Evolutionary conservation across 2,888 invertebrate species (phyloP).

Genomic region (Pachliopta kotzebuea): DNA sequence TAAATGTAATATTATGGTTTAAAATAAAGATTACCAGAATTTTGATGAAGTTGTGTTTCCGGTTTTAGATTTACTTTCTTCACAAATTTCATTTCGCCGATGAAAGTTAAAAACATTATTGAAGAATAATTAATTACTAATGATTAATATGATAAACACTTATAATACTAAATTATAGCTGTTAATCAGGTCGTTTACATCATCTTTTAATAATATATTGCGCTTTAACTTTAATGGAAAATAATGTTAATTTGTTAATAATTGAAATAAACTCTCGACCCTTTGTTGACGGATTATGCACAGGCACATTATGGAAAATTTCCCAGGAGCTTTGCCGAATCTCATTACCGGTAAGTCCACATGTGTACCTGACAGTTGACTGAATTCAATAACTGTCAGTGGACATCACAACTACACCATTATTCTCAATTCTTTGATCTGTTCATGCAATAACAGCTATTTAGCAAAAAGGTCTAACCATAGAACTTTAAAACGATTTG

Average conservation of each 20-base stretch:
- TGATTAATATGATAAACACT: neutral
- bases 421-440: neutral
- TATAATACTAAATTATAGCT: neutral
- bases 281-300: conserved; percentile 44
- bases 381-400: conserved; percentile 46
- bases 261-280: conserved; percentile 48
- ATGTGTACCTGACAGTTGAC: conserved; percentile 59
- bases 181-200: neutral
- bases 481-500: neutral
- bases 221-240: neutral
- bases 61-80: neutral
- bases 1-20: no score
- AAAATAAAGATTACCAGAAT: no score
- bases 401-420: neutral
- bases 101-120: neutral
- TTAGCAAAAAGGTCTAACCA: neutral
- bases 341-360: conserved; percentile 65
- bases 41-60: no score
- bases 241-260: conserved; percentile 38
- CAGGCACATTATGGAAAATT: conserved; percentile 64
- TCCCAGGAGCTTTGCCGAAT: conserved; percentile 71
- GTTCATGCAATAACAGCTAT: neutral
- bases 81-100: neutral
- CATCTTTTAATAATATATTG: neutral
- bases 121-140: neutral